Conservation (phyloP, 2,113 vertebrate genomes). For the Gobio gobio region DNA sequence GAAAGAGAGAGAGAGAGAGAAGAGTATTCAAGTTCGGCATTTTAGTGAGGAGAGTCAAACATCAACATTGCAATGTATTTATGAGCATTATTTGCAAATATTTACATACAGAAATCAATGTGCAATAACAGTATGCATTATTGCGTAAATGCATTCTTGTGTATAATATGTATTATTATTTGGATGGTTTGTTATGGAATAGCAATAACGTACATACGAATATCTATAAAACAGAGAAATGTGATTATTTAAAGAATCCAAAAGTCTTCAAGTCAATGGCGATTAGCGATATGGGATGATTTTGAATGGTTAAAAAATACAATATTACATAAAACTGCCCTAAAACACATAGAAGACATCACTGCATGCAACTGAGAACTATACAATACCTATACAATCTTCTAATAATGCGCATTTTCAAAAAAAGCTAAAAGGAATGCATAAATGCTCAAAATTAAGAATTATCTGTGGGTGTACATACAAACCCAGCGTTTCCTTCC, state of each 20-base stretch:
- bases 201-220: slow-evolving; percentile 65
- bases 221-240: slow-evolving; percentile 22
- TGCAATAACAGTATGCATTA: slow-evolving; percentile 37
- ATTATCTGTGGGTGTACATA: neutral
- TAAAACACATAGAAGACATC: neutral
- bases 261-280: neutral
- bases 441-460: neutral
- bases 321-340: neutral
- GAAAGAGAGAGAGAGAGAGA: slow-evolving; percentile 14
- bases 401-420: neutral
- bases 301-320: neutral
- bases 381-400: neutral
- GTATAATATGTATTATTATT: neutral
- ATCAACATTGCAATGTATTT: slow-evolving; percentile 46
- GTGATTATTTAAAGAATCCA: slow-evolving; percentile 45
- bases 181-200: neutral
- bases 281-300: neutral
- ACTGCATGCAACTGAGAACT: neutral
- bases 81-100: slow-evolving; percentile 35
- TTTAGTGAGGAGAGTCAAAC: slow-evolving; percentile 38
- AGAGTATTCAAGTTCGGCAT: slow-evolving; percentile 22
- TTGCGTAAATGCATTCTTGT: slow-evolving; percentile 37
- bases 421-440: neutral
- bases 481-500: neutral
- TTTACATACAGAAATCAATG: slow-evolving; percentile 28